These are phyloP conservation scores for Beris chalybata DNA, from an alignment of 2,888 invertebrate species.

Conservation along the genomic window DNA sequence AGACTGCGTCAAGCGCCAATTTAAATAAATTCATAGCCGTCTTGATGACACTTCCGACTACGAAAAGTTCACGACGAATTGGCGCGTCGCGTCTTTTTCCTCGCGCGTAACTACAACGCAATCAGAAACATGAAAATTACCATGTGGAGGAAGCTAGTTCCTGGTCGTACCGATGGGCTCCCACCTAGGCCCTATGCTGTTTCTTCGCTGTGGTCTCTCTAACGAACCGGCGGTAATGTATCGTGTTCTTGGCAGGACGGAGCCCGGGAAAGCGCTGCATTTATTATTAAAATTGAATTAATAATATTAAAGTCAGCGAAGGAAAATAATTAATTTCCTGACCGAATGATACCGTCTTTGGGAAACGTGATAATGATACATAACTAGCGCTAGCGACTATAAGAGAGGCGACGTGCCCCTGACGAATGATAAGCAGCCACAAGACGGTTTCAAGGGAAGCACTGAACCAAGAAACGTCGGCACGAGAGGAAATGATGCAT, in stretches of 20 bases:
- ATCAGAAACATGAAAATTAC: not conserved
- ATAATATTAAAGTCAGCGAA: not conserved
- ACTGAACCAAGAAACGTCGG: constrained; percentile 34
- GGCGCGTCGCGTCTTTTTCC: too few species aligned
- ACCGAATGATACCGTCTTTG: not conserved
- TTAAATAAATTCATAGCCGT: too few species aligned
- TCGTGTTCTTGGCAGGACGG: not conserved
- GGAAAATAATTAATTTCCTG: constrained; percentile 17
- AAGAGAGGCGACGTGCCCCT: constrained; percentile 13
- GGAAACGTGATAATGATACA: constrained; percentile 24
- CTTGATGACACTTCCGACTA: too few species aligned
- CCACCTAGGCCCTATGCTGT: constrained; percentile 12
- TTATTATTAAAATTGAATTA: constrained; percentile 18
- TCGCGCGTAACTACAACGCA: too few species aligned
- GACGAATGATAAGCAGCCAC: constrained; percentile 11
- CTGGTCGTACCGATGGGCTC: constrained; percentile 9
- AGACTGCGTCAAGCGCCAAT: too few species aligned
- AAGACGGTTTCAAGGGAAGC: constrained; percentile 21
- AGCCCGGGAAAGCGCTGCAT: not conserved
- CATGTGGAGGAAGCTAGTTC: constrained; percentile 4
- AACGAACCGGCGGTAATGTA: not conserved
- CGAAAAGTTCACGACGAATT: too few species aligned
- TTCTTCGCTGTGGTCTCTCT: not conserved
- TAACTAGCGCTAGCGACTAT: constrained; percentile 16
- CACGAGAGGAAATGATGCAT: constrained; percentile 37